A percentile compares a stretch with the other conserved stretches of the same genome.
Evolutionary conservation across 2,888 invertebrate genomes (phyloP).

Genomic region (Linyphia triangularis): DNA sequence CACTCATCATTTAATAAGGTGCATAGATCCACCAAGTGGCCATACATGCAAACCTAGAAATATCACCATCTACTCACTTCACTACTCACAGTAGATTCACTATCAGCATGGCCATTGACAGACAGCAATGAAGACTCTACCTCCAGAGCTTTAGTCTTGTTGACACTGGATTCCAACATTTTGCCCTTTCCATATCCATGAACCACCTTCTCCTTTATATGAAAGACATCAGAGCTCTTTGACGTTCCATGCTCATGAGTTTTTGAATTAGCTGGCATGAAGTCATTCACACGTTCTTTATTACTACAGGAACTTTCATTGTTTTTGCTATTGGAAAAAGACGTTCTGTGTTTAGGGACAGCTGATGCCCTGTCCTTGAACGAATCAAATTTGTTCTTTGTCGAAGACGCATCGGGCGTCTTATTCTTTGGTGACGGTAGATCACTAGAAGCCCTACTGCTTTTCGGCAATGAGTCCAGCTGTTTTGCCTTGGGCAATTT

Average conservation of each 20-base stretch:
- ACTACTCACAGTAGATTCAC: slow-evolving; percentile 71
- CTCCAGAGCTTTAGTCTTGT: slow-evolving; percentile 40
- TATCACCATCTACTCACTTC: slow-evolving; percentile 46
- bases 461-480: slow-evolving; percentile 67
- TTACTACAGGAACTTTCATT: slow-evolving; percentile 63
- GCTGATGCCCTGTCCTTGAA: slow-evolving; percentile 53
- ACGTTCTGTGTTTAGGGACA: slow-evolving; percentile 60
- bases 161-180: slow-evolving; percentile 49
- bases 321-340: slow-evolving; percentile 65
- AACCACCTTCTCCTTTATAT: slow-evolving; percentile 58
- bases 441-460: slow-evolving; percentile 56
- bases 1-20: neutral
- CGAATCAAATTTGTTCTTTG: slow-evolving; percentile 70
- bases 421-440: slow-evolving; percentile 74
- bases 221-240: slow-evolving; percentile 49
- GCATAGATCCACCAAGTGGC: neutral
- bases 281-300: slow-evolving; percentile 63
- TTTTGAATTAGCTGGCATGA: slow-evolving; percentile 44
- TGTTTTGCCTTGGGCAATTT: slow-evolving; percentile 68
- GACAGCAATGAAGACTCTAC: slow-evolving; percentile 54
- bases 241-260: slow-evolving; percentile 41
- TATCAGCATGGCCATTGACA: slow-evolving; percentile 73
- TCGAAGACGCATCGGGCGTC: slow-evolving; percentile 58
- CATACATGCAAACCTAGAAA: neutral
- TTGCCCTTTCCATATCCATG: slow-evolving; percentile 58